These are phyloP conservation scores for Furcula furcula DNA, from an alignment of 2,888 invertebrate species.

Conservation along the genomic window DNA sequence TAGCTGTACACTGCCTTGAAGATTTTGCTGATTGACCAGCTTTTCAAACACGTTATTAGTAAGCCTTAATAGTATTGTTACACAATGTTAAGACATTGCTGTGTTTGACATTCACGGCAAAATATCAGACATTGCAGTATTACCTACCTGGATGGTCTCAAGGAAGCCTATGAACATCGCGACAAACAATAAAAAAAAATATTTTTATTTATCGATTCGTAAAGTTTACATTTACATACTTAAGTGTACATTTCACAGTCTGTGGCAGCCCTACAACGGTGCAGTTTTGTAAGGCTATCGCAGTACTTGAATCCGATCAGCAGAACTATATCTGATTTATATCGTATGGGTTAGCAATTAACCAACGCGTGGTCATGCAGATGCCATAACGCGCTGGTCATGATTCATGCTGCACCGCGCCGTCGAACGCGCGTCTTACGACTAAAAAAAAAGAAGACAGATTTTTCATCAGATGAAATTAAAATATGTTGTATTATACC, in stretches of 20 bases:
- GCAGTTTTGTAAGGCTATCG: conserved; percentile 34
- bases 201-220: background rate
- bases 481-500: conserved; percentile 13
- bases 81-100: too few relatives aligned
- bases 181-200: too few relatives aligned
- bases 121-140: too few relatives aligned
- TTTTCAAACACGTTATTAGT: too few relatives aligned
- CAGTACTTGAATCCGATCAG: conserved; percentile 36
- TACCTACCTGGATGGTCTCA: too few relatives aligned
- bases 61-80: too few relatives aligned
- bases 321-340: conserved; percentile 57
- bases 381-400: conserved; percentile 54
- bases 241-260: conserved; percentile 13
- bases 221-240: conserved; percentile 4
- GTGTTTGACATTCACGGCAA: too few relatives aligned
- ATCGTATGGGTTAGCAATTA: conserved; percentile 67
- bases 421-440: conserved; percentile 40
- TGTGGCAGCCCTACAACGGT: conserved; percentile 16
- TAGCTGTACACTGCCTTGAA: too few relatives aligned
- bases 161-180: too few relatives aligned
- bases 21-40: too few relatives aligned
- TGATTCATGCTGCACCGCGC: conserved; percentile 55
- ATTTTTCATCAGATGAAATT: conserved; percentile 37
- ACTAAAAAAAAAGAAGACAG: conserved; percentile 45
- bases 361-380: conserved; percentile 60